phyloP scores from a whole-genome alignment of 2,888 invertebrate genomes.

The Cataglyphis albicans region DNA sequence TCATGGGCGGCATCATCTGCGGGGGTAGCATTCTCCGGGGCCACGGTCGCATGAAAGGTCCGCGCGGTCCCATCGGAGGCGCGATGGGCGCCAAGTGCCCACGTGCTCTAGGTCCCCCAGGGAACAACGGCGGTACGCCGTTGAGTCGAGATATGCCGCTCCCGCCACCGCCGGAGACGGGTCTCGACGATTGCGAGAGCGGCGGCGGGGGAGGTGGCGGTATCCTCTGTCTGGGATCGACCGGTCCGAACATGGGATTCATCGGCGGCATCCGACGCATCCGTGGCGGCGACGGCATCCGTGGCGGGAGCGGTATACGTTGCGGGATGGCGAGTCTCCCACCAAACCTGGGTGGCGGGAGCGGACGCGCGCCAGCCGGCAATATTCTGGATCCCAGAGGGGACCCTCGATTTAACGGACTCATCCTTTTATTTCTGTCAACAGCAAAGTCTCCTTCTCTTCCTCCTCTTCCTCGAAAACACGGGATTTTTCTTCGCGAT shows the following conservation, averaged over 20 bases:
- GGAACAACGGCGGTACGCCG: slow-evolving; percentile 69
- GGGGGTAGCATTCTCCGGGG: slow-evolving; percentile 75
- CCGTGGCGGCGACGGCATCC: slow-evolving; percentile 71
- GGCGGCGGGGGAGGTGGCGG: slow-evolving; percentile 64
- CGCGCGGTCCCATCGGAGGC: slow-evolving; percentile 73
- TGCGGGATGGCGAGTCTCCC: slow-evolving; percentile 75
- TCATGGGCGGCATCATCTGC: slow-evolving; percentile 75
- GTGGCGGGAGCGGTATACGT: slow-evolving; percentile 71
- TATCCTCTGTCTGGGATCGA: slow-evolving; percentile 72
- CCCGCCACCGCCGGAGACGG: slow-evolving; percentile 58
- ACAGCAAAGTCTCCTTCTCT: not conserved
- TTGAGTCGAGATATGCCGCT: slow-evolving; percentile 65
- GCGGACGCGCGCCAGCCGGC: slow-evolving; percentile 76
- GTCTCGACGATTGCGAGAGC: slow-evolving; percentile 65
- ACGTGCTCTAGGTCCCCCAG: slow-evolving; percentile 70
- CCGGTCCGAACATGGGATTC: slow-evolving; percentile 74
- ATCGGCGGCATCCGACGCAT: slow-evolving; percentile 72
- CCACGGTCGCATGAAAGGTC: slow-evolving; percentile 77
- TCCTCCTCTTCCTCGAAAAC: not conserved
- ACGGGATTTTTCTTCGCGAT: not conserved
- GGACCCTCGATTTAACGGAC: slow-evolving; percentile 82
- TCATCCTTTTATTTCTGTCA: slow-evolving; percentile 70
- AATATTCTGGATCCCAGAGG: slow-evolving; percentile 78
- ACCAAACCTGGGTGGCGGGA: slow-evolving; percentile 78
- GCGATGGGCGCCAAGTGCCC: slow-evolving; percentile 72